Base-by-base conservation (phyloP, 1,140 invertebrate species). In the Pentalonia nigronervosa region DNA sequence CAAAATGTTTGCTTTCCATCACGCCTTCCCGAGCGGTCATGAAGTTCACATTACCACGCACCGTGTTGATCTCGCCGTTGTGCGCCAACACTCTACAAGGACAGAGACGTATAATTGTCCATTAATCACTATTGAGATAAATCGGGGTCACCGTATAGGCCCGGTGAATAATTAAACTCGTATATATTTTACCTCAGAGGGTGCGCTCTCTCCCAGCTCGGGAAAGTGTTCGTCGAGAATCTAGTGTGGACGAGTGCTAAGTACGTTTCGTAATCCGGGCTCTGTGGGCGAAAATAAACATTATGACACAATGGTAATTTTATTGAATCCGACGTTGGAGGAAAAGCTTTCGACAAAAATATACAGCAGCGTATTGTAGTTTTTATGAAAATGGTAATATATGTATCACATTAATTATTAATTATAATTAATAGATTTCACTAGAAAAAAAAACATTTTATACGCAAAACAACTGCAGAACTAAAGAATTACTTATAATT, bases 31-130 rank as follows among this genome's bases (percentile, higher is more conserved):
- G 96, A 50, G 99, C 99, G 95, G 99, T 98, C 99, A 99, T 99
- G 89, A 98, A 96, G 95, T 99, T 99, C 0, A 99, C 98, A 95
- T 99, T 99, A 93, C 99, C 99, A 94, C 99, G 97, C 48, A 99
- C 96, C 11, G 99, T 99, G 95, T 99, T 99, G 95, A 99, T 99
- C 96, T 99, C 99, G 89, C 99, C 99, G 96, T 99, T 99, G 96
- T 99, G 99, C 94, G 99, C 99, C 93, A 99, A 96, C 93, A 99
- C 97, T 95, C 98, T 98, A 25, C 14, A 34, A 87, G 1, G 11
- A 53, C 20, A n/a, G 45, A 41, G 0, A 41, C 3, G 36, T 41
- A 41, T 4, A 41, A 11, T 84, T 84, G 11, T 84, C 23, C 11
- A 14, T 84, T 84, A 6, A 76, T 76, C 25, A n/a, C 30, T n/a